Evolutionary conservation across 2,113 vertebrate species (phyloP).

Genomic region (Saimiri boliviensis): DNA sequence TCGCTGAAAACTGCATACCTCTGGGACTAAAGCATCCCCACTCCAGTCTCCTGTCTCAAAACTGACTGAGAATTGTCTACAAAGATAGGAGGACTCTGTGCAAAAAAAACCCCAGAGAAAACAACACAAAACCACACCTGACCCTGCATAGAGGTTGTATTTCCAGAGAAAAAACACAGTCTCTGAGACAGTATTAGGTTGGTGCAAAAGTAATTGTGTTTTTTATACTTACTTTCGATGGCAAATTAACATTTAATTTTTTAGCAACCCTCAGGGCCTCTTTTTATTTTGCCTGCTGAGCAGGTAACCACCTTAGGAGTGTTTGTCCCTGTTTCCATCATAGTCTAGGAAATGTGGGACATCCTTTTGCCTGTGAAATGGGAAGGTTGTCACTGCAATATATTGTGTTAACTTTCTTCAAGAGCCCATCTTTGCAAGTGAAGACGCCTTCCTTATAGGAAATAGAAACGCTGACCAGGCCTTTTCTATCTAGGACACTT

Average conservation of each 20-base stretch:
- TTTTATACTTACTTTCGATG: too few species aligned
- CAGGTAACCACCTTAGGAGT: not conserved
- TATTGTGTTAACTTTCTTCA: not conserved
- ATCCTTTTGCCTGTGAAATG: not conserved
- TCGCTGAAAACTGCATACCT: conserved; percentile 61
- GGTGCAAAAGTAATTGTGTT: too few species aligned
- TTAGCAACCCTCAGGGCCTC: not conserved
- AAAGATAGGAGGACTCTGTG: conserved; percentile 40
- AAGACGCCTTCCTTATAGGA: not conserved
- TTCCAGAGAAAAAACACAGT: not conserved
- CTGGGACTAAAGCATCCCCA: conserved; percentile 28
- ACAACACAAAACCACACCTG: conserved; percentile 36
- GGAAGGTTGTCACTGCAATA: not conserved
- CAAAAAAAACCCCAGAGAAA: not conserved
- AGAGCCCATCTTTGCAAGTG: not conserved
- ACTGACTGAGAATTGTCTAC: conserved; percentile 30
- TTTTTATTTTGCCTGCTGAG: not conserved
- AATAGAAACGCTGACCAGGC: conserved; percentile 28
- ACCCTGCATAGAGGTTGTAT: not conserved
- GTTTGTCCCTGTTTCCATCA: not conserved
- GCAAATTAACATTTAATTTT: too few species aligned
- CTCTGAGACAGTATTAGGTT: too few species aligned
- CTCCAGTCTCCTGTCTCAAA: not conserved
- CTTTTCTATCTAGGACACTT: conserved; percentile 2
- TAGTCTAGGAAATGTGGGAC: not conserved